Evolutionary conservation across 2,888 invertebrate species (phyloP).

Genomic region (Phortica okadai): DNA sequence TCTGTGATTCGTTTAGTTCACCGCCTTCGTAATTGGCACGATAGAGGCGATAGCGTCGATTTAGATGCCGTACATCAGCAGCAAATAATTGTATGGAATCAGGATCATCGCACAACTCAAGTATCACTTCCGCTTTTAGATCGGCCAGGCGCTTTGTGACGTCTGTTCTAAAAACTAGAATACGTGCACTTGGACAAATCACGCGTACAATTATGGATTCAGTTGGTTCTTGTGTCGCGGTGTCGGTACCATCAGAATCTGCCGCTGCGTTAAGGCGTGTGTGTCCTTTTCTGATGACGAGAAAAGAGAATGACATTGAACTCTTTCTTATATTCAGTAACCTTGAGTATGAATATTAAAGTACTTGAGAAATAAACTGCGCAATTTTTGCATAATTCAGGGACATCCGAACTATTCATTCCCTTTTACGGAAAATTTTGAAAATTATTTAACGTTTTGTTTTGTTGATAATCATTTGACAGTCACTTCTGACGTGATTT

Average conservation of each 20-base stretch:
- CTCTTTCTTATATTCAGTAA: no score
- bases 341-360: background rate
- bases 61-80: conserved; percentile 68
- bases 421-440: conserved; percentile 62
- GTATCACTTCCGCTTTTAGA: conserved; percentile 72
- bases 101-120: conserved; percentile 72
- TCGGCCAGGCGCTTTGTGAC: conserved; percentile 67
- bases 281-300: conserved; percentile 57
- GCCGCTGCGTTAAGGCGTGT: conserved; percentile 45
- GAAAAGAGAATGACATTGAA: background rate
- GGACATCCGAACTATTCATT: conserved; percentile 36
- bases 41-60: conserved; percentile 71
- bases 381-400: conserved; percentile 72
- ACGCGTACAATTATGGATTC: conserved; percentile 69
- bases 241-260: conserved; percentile 45
- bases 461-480: conserved; percentile 44
- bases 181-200: conserved; percentile 72
- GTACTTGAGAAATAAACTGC: conserved; percentile 71
- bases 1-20: conserved; percentile 66
- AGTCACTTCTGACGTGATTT: conserved; percentile 39
- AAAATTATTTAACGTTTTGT: conserved; percentile 20
- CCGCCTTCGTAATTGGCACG: conserved; percentile 69
- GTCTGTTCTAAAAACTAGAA: conserved; percentile 67
- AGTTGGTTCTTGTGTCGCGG: conserved; percentile 43
- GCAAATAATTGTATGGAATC: conserved; percentile 72